Conservation (phyloP, 2,797 vertebrate genomes). For the Scleropages formosus region DNA sequence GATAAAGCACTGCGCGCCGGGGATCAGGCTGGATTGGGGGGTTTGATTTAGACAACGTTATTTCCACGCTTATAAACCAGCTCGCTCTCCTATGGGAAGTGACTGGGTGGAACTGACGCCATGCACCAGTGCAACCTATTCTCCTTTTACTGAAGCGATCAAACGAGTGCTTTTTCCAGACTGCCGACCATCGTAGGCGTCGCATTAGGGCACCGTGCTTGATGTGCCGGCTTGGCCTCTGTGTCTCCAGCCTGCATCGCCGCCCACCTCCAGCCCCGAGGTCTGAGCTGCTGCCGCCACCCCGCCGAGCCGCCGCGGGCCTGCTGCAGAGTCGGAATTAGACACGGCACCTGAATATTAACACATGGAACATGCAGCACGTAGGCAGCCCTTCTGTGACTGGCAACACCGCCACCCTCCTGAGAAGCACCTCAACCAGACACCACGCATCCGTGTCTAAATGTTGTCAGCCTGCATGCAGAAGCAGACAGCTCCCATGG, state of each 20-base stretch:
- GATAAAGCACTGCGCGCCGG: constrained; percentile 8
- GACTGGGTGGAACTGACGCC: neutral
- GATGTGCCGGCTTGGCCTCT: neutral
- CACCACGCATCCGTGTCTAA: too few relatives aligned
- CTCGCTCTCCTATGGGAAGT: neutral
- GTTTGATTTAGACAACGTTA: constrained; percentile 2
- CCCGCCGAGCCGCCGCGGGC: neutral
- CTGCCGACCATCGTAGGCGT: neutral
- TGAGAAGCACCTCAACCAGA: too few relatives aligned
- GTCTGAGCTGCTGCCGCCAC: too few relatives aligned
- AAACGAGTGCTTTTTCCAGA: neutral
- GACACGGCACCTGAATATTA: neutral
- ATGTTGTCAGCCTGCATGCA: too few relatives aligned
- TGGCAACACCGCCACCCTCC: too few relatives aligned
- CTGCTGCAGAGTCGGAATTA: neutral
- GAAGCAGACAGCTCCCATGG: too few relatives aligned
- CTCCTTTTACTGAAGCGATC: constrained; percentile 7
- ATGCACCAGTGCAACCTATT: neutral
- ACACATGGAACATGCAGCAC: neutral
- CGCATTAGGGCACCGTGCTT: neutral
- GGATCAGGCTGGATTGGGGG: constrained; percentile 16
- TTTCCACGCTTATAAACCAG: neutral
- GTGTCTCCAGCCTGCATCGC: neutral
- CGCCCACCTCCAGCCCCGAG: neutral
- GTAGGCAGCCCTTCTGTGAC: neutral